A percentile compares a stretch with the other conserved stretches of the same genome.
Conservation (phyloP, 2,888 invertebrate species). For the Nemoura dubitans region DNA sequence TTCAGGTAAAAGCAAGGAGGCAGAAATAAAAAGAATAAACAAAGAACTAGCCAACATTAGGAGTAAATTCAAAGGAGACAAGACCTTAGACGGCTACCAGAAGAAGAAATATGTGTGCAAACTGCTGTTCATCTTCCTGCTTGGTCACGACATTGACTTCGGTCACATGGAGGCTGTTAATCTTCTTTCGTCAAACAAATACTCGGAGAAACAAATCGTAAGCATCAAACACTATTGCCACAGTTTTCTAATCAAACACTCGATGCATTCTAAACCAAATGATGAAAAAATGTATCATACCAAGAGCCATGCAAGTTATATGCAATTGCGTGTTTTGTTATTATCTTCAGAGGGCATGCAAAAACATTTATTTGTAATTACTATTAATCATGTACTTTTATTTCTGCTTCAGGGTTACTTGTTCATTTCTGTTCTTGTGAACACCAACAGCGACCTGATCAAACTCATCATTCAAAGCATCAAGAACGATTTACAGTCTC, state of each 20-base stretch:
- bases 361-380: too few relatives aligned
- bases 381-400: not conserved
- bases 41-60: constrained; percentile 99
- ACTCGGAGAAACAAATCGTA: constrained; percentile 99
- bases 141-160: constrained; percentile 99
- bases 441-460: constrained; percentile 98
- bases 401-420: constrained; percentile 85
- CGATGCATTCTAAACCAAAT: too few relatives aligned
- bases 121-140: constrained; percentile 96
- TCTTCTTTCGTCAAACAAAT: constrained; percentile 98
- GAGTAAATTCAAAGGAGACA: constrained; percentile 99
- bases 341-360: too few relatives aligned
- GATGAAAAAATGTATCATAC: too few relatives aligned
- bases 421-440: constrained; percentile 99
- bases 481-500: constrained; percentile 95
- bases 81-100: constrained; percentile 99
- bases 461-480: constrained; percentile 99
- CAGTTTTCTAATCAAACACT: too few relatives aligned
- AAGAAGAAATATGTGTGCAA: constrained; percentile 99
- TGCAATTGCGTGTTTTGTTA: too few relatives aligned
- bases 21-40: constrained; percentile 99
- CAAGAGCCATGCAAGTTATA: too few relatives aligned
- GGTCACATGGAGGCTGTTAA: constrained; percentile 99
- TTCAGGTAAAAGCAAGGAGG: constrained; percentile 97
- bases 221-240: constrained; percentile 57